Evolutionary conservation across 2,888 invertebrate genomes (phyloP).

Genomic region (Creontiades dilutus): DNA sequence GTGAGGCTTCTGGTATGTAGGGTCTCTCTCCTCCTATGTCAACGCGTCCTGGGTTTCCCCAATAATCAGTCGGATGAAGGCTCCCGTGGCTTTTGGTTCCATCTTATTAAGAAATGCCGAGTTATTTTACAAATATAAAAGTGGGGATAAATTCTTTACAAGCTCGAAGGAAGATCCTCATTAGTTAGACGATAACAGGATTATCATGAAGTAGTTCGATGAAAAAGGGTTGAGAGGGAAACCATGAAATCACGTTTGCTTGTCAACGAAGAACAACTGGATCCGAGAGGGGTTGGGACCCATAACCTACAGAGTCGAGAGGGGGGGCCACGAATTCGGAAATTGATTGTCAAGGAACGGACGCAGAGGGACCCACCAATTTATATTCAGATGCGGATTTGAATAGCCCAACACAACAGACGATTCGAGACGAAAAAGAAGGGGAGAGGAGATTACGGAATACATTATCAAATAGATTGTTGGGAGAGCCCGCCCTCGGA

Average conservation of each 20-base stretch:
- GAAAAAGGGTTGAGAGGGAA: background rate
- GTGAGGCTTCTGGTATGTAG: too few species aligned
- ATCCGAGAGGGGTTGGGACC: background rate
- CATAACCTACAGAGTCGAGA: background rate
- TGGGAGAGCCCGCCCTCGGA: background rate
- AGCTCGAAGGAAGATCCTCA: too few species aligned
- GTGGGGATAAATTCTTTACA: too few species aligned
- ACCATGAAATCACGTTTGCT: background rate
- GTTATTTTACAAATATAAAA: too few species aligned
- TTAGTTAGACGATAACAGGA: too few species aligned
- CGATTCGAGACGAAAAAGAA: background rate
- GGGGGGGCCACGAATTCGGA: background rate
- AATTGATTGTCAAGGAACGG: conserved; percentile 21
- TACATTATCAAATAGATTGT: conserved; percentile 23
- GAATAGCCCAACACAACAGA: conserved; percentile 17
- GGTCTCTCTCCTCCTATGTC: too few species aligned
- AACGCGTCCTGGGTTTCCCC: too few species aligned
- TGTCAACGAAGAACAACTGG: conserved; percentile 16
- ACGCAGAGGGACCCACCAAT: conserved; percentile 11
- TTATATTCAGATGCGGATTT: conserved; percentile 28
- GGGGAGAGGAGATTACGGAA: conserved; percentile 13
- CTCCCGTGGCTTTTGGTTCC: too few species aligned
- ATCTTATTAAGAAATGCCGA: too few species aligned
- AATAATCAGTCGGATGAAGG: too few species aligned
- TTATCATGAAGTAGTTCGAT: too few species aligned